Conservation (phyloP, 2,888 invertebrate species). For the Coleophora flavipennella region DNA sequence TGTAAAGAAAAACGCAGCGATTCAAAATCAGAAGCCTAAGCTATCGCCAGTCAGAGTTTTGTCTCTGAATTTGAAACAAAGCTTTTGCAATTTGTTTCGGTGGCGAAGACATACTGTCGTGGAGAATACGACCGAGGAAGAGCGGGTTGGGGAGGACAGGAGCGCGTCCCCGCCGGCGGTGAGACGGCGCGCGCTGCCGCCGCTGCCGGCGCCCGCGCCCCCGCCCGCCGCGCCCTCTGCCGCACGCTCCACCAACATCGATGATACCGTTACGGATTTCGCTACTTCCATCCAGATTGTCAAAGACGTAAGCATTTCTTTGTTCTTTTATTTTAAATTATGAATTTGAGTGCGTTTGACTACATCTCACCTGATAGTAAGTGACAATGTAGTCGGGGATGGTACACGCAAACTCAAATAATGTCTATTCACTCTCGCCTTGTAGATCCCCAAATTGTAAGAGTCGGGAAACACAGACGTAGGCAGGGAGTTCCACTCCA, state of each 20-base stretch:
- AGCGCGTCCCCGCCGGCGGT: constrained; percentile 47
- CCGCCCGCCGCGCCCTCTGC: constrained; percentile 34
- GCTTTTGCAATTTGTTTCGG: constrained; percentile 87
- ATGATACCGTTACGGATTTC: constrained; percentile 81
- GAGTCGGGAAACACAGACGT: no score
- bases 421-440: no score
- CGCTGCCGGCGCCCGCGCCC: constrained; percentile 43
- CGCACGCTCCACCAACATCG: constrained; percentile 36
- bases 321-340: no score
- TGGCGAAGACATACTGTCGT: constrained; percentile 63
- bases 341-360: no score
- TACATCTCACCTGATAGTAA: no score
- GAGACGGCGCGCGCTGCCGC: constrained; percentile 55
- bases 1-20: constrained; percentile 31
- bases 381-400: no score
- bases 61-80: constrained; percentile 85
- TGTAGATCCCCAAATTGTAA: no score
- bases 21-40: constrained; percentile 61
- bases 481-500: no score
- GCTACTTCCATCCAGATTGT: constrained; percentile 94
- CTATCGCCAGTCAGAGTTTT: constrained; percentile 78
- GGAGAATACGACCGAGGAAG: constrained; percentile 37
- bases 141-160: constrained; percentile 30
- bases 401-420: no score
- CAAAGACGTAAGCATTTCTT: constrained; percentile 84